A percentile compares a stretch with the other conserved stretches of the same genome.
Evolutionary conservation across 2,888 invertebrate genomes (phyloP).

Genomic region (Reticulitermes lucifugus): DNA sequence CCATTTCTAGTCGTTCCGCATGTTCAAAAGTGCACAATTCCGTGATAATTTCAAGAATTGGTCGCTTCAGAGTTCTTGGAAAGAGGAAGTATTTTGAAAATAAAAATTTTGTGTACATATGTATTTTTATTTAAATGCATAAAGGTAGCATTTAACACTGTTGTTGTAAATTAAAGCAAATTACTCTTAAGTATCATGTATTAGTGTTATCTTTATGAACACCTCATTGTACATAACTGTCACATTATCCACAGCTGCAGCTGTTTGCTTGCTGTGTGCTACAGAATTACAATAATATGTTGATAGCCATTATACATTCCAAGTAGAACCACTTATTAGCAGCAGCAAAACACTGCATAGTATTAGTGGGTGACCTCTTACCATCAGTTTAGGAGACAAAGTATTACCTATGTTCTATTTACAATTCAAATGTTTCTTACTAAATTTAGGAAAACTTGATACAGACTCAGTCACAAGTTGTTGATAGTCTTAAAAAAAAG

Average conservation of each 20-base stretch:
- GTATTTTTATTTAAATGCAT: neutral
- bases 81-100: neutral
- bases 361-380: neutral
- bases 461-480: neutral
- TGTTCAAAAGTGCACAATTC: neutral
- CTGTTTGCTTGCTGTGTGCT: neutral
- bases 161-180: neutral
- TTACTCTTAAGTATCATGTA: neutral
- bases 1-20: conserved; percentile 10
- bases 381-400: neutral
- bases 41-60: neutral
- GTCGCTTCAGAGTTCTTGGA: neutral
- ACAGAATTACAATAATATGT: neutral
- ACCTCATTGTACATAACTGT: neutral
- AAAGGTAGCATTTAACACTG: neutral
- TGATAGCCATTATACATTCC: conserved; percentile 13
- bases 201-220: neutral
- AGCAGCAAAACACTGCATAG: neutral
- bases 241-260: neutral
- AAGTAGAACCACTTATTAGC: neutral
- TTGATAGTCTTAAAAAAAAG: neutral
- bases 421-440: neutral
- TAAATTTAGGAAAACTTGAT: neutral
- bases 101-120: neutral
- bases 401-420: neutral